Evolutionary conservation across 2,888 invertebrate species (phyloP), one percentile per base, ranked within the genome.

Genomic region (Dione vanillae): DNA sequence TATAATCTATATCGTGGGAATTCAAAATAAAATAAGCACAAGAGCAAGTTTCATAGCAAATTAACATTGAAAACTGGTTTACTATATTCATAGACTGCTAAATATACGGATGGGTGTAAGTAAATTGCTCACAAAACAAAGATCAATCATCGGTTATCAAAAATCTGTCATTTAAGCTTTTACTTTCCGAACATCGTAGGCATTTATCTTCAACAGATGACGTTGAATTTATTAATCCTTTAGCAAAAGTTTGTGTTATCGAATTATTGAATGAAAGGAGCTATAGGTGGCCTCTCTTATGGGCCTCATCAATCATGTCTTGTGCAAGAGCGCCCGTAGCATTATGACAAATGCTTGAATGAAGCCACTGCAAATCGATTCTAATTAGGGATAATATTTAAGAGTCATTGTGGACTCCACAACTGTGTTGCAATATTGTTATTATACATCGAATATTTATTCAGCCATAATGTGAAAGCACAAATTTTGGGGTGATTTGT

Each of bases 351-450:
- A 90, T 85, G 85, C 79, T 80, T 77, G 81, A 83, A 83, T 83
- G 79, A 80, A 78, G 78, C 81, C 82, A 83, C 83, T 84, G 86
- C 88, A 88, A 89, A 92, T 89, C 86, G 88, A 85, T 89, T 85
- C 87, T 91, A 92, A 92, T 93, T 92, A 89, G 80, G 81, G 83
- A 88, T 86, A 88, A 88, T 87, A 89, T 89, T 91, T 89, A 87
- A 85, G 86, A 91, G 88, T 91, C 89, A 91, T 89, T 91, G 89
- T 88, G 80, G 80, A 75, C 45, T 68, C 68, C n/a, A n/a, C n/a
- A n/a, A n/a, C n/a, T n/a, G 80, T 80, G 81, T 82, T 79, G 82
- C 80, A 78, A 81, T 78, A 78, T 69, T 69, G 87, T 87, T 85
- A n/a, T n/a, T n/a, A 88, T 82, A 86, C 85, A 78, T 79, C 81